Evolutionary conservation across 2,797 vertebrate genomes (phyloP).

Genomic region (Girardinus metallicus): DNA sequence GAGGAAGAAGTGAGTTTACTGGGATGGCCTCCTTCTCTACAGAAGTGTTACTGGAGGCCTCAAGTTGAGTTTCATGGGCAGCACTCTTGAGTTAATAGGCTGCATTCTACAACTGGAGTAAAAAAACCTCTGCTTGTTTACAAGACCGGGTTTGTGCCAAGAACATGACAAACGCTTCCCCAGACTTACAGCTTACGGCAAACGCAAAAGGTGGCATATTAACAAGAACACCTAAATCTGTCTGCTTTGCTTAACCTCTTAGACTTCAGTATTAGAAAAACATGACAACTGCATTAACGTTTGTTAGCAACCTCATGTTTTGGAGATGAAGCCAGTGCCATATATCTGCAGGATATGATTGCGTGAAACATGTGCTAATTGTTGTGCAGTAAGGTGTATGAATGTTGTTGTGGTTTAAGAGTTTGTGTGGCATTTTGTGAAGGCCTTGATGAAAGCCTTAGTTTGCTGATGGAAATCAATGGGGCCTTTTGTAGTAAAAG

Average conservation of each 20-base stretch:
- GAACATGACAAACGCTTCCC: conserved; percentile 33
- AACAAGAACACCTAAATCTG: conserved; percentile 28
- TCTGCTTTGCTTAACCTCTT: conserved; percentile 21
- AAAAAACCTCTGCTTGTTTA: conserved; percentile 54
- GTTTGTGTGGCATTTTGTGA: conserved; percentile 57
- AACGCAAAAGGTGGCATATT: conserved; percentile 30
- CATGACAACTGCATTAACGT: conserved; percentile 26
- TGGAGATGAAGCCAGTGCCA: neutral
- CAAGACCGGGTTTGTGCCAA: conserved; percentile 31
- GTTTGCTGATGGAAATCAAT: conserved; percentile 77
- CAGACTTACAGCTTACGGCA: conserved; percentile 38
- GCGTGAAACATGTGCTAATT: conserved; percentile 8
- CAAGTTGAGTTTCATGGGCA: conserved; percentile 37
- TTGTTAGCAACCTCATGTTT: conserved; percentile 9
- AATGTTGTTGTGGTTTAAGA: neutral
- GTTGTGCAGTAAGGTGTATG: neutral
- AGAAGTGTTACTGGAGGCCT: conserved; percentile 13
- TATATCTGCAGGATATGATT: conserved; percentile 11
- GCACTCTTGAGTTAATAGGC: conserved; percentile 46
- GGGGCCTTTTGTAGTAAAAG: conserved; percentile 68
- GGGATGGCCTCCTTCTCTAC: conserved; percentile 11
- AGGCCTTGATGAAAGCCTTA: conserved; percentile 67
- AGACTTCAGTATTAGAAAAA: conserved; percentile 15
- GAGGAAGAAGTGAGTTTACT: conserved; percentile 20
- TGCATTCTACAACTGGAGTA: conserved; percentile 35